phyloP scores from a whole-genome alignment of 2,113 vertebrate species.

The Oplegnathus fasciatus region DNA sequence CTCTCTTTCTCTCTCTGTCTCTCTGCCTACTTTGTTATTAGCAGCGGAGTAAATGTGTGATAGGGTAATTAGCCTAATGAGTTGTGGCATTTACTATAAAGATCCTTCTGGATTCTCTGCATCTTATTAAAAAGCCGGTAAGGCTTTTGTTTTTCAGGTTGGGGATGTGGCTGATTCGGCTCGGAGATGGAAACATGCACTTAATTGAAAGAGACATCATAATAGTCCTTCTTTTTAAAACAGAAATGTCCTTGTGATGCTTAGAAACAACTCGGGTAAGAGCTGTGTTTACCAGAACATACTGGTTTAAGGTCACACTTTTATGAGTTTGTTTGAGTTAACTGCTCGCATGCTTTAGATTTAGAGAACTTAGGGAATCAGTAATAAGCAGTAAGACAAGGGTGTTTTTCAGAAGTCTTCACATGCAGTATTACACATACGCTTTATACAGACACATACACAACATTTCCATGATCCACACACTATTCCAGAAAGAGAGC shows the following conservation, averaged over 20 bases:
- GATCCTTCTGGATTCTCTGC: constrained; percentile 77
- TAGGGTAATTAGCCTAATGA: constrained; percentile 86
- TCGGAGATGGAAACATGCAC: constrained; percentile 50
- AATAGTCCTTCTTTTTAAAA: constrained; percentile 35
- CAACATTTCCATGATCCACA: neutral
- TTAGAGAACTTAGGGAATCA: constrained; percentile 10
- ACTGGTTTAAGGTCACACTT: constrained; percentile 46
- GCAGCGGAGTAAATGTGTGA: constrained; percentile 82
- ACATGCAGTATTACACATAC: constrained; percentile 15
- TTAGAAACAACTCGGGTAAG: constrained; percentile 5
- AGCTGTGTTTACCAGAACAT: constrained; percentile 37
- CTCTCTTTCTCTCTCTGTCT: constrained; percentile 67
- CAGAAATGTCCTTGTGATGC: constrained; percentile 57
- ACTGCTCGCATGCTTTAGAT: constrained; percentile 35
- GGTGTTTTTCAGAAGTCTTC: constrained; percentile 19
- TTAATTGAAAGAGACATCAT: constrained; percentile 68
- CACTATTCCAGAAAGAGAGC: neutral
- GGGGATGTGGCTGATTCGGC: constrained; percentile 36
- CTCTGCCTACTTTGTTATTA: constrained; percentile 82
- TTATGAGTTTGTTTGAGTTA: constrained; percentile 37
- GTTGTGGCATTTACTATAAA: constrained; percentile 82
- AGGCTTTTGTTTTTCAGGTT: constrained; percentile 70
- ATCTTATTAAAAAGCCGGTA: constrained; percentile 75
- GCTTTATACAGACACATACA: neutral
- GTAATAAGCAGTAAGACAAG: constrained; percentile 1